A percentile compares a stretch with the other conserved stretches of the same genome.
Conservation (phyloP, 2,797 vertebrate species). For the Valencia hispanica region DNA sequence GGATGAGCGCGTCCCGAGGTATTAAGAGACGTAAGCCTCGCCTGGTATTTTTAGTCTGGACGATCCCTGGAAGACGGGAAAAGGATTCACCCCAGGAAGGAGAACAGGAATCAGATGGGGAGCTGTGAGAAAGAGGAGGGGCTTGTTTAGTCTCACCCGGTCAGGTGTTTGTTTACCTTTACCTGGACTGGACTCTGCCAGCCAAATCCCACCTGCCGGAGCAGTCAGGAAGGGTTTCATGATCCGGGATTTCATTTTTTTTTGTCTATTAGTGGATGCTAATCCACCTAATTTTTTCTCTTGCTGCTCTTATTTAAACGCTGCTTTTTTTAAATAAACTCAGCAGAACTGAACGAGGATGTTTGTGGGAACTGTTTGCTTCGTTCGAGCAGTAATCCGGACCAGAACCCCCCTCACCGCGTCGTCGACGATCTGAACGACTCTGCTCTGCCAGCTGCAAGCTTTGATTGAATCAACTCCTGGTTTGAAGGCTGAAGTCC, state of each 20-base stretch:
- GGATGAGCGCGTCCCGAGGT: constrained; percentile 69
- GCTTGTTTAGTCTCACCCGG: constrained; percentile 31
- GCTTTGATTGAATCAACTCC: constrained; percentile 37
- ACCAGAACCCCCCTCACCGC: neutral
- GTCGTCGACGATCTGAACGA: constrained; percentile 13
- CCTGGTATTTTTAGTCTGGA: constrained; percentile 80
- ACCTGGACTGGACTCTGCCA: neutral
- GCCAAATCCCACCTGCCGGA: neutral
- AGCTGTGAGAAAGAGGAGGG: neutral
- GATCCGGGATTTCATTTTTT: no score
- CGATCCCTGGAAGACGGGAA: constrained; percentile 26
- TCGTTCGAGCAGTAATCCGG: neutral
- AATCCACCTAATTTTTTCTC: no score
- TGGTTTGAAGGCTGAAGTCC: constrained; percentile 20
- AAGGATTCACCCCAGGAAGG: constrained; percentile 12
- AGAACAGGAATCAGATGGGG: constrained; percentile 9
- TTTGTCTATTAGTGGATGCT: no score
- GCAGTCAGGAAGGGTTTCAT: neutral
- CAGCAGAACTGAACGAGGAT: no score
- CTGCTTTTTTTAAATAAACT: neutral
- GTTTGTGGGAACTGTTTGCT: neutral
- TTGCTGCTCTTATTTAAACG: no score
- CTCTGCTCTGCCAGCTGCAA: constrained; percentile 8
- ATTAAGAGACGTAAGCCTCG: constrained; percentile 74
- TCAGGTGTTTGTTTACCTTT: constrained; percentile 40